Base-by-base conservation (phyloP, 2,113 vertebrate genomes). In the Gila orcuttii region DNA sequence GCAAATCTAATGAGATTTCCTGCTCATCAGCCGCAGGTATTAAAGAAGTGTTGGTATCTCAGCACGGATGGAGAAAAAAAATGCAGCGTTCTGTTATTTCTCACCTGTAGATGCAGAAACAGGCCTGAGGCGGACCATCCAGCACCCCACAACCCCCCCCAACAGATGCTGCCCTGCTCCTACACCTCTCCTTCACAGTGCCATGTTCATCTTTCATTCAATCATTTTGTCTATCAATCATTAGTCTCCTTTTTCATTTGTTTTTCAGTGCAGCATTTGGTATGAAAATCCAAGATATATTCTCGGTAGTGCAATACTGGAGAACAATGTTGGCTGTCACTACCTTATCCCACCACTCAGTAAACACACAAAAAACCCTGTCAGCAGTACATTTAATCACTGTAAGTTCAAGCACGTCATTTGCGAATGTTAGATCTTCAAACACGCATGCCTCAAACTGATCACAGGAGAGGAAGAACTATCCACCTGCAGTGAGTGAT, bases 381-480 rank as follows among this genome's bases (percentile, higher is more conserved):
- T 36, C 77, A 39, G 23, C 33, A 17, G 77, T 9, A 42, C 36
- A 79, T 45, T 62, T 39, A 62, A 79, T 79, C 11, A 62, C 39
- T 42, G 19, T 5, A 17, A 79, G 55, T 60, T 79, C 21, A 79
- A 25, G 77, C 31, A 60, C 0, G 33, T 62, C 36, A 25, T 62
- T 62, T 45, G 57, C 11, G 25, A 79, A 66, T 66, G 12, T 60
- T 42, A 62, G 57, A 62, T 39, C 77, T 79, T 60, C 77, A 79
- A 62, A 79, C 45, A 50, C 55, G 25, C 21, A 25, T 0, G 6
- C 42, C 25, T 80, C 59, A 6, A 80, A 80, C 33, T 23, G 60
- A 81, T 81, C 79, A 81, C 60, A 81, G 60, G 28, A 66, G 25
- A 81, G n/a, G 42, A 23, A 28, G 47, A 50, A 50, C 60, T 45